phyloP scores from a whole-genome alignment of 2,888 invertebrate genomes.

The Crossocerus cetratus region DNA sequence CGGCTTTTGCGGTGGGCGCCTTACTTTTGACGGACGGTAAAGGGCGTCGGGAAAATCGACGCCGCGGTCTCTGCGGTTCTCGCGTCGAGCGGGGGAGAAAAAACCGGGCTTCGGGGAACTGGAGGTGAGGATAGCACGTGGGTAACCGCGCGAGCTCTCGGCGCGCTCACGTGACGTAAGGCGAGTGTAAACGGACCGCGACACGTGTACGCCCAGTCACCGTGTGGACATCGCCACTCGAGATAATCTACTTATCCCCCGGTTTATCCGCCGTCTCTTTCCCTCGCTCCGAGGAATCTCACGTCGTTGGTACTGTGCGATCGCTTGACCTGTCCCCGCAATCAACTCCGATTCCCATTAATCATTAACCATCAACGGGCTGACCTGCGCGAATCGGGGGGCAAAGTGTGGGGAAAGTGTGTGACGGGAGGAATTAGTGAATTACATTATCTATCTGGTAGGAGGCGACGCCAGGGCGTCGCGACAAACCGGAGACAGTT shows the following conservation, averaged over 20 bases:
- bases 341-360: too few relatives aligned
- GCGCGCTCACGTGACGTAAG: constrained; percentile 3
- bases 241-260: neutral
- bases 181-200: neutral
- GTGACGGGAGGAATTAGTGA: constrained; percentile 21
- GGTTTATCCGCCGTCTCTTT: neutral
- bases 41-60: constrained; percentile 1
- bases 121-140: neutral
- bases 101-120: neutral
- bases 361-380: too few relatives aligned
- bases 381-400: neutral
- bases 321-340: neutral
- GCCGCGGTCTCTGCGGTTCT: neutral
- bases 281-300: neutral
- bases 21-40: neutral
- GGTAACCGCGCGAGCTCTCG: neutral
- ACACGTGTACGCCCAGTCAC: neutral
- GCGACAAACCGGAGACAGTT: constrained; percentile 44
- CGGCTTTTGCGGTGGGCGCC: neutral
- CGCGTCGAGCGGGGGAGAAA: neutral
- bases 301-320: neutral
- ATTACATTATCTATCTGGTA: constrained; percentile 32
- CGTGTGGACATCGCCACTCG: neutral
- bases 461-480: constrained; percentile 51
- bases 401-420: neutral